Evolutionary conservation across 2,113 vertebrate genomes (phyloP).

Genomic region (Corythaixoides concolor): DNA sequence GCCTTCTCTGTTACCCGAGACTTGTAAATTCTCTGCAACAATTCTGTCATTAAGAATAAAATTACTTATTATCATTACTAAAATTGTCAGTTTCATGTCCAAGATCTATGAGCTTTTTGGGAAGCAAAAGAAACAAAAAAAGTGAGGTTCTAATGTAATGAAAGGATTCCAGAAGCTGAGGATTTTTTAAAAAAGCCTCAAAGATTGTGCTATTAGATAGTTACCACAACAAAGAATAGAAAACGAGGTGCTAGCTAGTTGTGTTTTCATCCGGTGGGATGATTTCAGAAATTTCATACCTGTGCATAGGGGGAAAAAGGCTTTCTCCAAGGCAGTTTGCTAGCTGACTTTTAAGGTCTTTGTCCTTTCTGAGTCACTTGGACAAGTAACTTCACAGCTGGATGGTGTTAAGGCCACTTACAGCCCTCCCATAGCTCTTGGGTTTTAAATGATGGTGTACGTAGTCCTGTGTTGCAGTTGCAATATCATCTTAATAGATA

Average conservation of each 20-base stretch:
- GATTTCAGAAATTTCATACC: background rate
- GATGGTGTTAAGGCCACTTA: background rate
- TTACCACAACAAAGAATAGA: background rate
- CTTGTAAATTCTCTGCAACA: background rate
- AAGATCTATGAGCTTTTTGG: background rate
- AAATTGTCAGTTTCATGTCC: background rate
- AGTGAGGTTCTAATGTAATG: background rate
- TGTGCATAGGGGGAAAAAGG: background rate
- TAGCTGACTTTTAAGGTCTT: background rate
- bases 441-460: background rate
- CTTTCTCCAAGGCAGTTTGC: background rate
- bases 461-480: background rate
- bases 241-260: background rate
- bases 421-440: background rate
- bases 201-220: background rate
- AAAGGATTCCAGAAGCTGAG: background rate
- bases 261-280: background rate
- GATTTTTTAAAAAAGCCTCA: background rate
- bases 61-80: too few species aligned
- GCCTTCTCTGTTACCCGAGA: background rate
- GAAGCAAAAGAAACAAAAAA: background rate
- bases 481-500: slow-evolving; percentile 35
- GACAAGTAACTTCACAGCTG: background rate
- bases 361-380: background rate
- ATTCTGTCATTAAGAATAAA: background rate